A percentile compares a stretch with the other conserved stretches of the same genome.
Conservation (phyloP, 2,113 vertebrate species). For the Globicephala melas region DNA sequence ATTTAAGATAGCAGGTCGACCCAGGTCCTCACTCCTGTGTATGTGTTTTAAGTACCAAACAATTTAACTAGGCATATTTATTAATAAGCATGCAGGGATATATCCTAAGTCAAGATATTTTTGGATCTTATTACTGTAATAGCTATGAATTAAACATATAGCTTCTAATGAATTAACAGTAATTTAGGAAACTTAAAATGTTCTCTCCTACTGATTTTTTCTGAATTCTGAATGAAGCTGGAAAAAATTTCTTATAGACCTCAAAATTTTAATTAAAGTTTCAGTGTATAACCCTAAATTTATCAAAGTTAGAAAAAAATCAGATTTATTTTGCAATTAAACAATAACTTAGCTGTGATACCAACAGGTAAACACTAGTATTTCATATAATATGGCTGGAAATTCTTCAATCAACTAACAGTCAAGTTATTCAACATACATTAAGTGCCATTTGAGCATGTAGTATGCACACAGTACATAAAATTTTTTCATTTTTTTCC, state of each 20-base stretch:
- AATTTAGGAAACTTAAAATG: constrained; percentile 15
- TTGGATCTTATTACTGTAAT: background rate
- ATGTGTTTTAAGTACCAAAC: background rate
- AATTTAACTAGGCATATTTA: background rate
- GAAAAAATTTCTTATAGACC: background rate
- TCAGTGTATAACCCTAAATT: background rate
- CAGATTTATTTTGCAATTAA: constrained; percentile 25
- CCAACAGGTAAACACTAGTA: background rate
- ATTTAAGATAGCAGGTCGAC: background rate
- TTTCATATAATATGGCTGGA: background rate
- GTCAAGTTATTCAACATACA: background rate
- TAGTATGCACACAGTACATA: background rate
- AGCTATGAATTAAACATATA: constrained; percentile 5
- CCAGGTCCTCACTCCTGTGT: background rate
- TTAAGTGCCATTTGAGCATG: background rate
- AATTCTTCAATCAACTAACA: background rate
- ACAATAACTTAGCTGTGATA: background rate
- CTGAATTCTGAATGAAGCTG: constrained; percentile 13
- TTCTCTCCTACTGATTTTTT: background rate
- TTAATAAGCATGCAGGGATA: background rate
- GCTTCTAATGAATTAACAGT: background rate
- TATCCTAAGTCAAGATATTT: background rate
- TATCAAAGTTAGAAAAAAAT: constrained; percentile 24
- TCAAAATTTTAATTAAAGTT: background rate
- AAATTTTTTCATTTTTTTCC: background rate